These are phyloP conservation scores for Drosophila azteca DNA, from an alignment of 1,140 invertebrate genomes.

Conservation along the genomic window DNA sequence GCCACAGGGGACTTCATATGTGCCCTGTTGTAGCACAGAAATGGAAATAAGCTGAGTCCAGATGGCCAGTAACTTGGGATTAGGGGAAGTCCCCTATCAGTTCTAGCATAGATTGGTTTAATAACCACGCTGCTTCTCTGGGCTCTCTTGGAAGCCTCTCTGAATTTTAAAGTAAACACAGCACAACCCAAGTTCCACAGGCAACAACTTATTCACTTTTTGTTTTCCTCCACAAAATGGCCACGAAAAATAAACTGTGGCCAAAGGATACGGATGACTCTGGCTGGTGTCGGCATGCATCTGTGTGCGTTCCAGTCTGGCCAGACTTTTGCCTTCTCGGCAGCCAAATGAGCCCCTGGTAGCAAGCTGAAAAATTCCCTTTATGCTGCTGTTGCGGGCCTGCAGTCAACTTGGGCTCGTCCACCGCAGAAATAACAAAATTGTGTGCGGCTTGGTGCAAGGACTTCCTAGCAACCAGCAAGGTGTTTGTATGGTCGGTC, in stretches of 20 bases:
- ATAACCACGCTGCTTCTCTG: constrained; percentile 15
- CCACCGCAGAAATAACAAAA: constrained; percentile 73
- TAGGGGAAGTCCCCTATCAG: constrained; percentile 7
- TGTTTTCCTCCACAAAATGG: constrained; percentile 62
- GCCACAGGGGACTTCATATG: constrained; percentile 15
- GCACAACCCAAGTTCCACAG: constrained; percentile 39
- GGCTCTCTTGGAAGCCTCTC: constrained; percentile 22
- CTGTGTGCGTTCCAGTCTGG: constrained; percentile 20
- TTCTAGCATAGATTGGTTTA: constrained; percentile 33
- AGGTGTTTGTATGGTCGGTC: constrained; percentile 27
- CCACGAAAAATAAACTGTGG: constrained; percentile 65
- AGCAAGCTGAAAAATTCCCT: constrained; percentile 48
- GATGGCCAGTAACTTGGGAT: constrained; percentile 29
- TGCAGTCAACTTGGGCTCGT: constrained; percentile 46
- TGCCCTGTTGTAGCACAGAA: not conserved
- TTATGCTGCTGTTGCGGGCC: constrained; percentile 30
- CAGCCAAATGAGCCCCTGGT: constrained; percentile 69
- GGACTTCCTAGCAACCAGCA: constrained; percentile 42
- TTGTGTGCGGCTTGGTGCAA: constrained; percentile 57
- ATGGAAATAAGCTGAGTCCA: constrained; percentile 43
- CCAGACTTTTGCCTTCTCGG: constrained; percentile 46
- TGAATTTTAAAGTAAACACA: constrained; percentile 65
- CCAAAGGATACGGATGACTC: constrained; percentile 41
- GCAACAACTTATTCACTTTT: constrained; percentile 75
- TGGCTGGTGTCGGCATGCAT: not conserved